These are phyloP conservation scores for Eupithecia abbreviata DNA, from an alignment of 2,888 invertebrate genomes.

Conservation along the genomic window DNA sequence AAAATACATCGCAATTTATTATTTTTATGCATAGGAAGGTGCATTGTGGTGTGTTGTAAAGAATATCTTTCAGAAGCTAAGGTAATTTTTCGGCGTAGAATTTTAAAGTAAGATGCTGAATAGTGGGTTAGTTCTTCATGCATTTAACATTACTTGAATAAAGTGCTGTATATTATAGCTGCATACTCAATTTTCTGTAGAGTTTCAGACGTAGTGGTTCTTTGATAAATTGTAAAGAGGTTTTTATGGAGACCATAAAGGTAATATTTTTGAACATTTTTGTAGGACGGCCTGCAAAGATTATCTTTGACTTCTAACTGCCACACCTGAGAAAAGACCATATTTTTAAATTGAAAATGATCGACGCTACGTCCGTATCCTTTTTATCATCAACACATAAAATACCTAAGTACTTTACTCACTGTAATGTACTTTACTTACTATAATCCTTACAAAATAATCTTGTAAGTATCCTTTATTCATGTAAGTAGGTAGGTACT, in stretches of 20 bases:
- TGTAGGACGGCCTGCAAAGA: not conserved
- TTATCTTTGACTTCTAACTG: not conserved
- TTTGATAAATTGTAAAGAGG: not conserved
- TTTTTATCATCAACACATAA: too few relatives aligned
- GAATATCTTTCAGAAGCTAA: not conserved
- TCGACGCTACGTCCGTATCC: too few relatives aligned
- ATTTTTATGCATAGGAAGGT: slow-evolving; percentile 1
- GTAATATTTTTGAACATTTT: not conserved
- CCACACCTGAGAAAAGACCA: not conserved
- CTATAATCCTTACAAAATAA: too few relatives aligned
- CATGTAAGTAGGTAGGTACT: too few relatives aligned
- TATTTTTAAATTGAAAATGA: too few relatives aligned
- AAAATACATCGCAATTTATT: not conserved
- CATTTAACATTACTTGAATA: slow-evolving; percentile 12
- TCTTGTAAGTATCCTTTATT: too few relatives aligned
- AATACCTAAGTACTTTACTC: too few relatives aligned
- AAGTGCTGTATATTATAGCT: slow-evolving; percentile 8
- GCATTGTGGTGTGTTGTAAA: slow-evolving; percentile 8
- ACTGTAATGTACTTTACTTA: too few relatives aligned
- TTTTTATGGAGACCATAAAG: not conserved
- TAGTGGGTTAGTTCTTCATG: slow-evolving; percentile 21
- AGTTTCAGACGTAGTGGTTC: not conserved
- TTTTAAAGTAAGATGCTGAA: slow-evolving; percentile 3
- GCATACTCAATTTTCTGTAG: not conserved
- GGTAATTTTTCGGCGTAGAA: slow-evolving; percentile 25